phyloP scores from a whole-genome alignment of 2,888 invertebrate species.

The Hofmannophila pseudospretella region DNA sequence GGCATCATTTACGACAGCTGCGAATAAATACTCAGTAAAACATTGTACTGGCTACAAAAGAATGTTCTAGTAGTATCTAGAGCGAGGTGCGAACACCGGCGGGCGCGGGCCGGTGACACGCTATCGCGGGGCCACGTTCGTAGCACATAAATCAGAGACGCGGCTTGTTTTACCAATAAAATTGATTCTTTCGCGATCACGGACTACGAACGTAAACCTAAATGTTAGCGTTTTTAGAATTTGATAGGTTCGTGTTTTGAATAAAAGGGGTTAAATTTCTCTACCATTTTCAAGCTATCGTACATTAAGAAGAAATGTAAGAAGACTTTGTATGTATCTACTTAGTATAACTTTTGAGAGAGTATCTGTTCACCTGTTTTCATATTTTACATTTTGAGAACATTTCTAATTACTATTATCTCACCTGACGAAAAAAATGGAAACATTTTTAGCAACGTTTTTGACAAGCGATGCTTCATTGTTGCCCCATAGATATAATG shows the following conservation, averaged over 20 bases:
- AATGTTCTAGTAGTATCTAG: slow-evolving; percentile 67
- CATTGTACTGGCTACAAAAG: slow-evolving; percentile 38
- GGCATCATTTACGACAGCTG: neutral
- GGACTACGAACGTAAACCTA: slow-evolving; percentile 30
- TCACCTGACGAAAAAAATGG: no score
- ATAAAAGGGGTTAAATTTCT: neutral
- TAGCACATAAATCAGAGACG: slow-evolving; percentile 64
- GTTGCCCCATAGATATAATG: slow-evolving; percentile 40
- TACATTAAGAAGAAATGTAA: neutral
- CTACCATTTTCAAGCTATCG: neutral
- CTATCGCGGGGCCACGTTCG: slow-evolving; percentile 63
- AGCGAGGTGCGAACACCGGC: slow-evolving; percentile 57
- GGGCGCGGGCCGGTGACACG: slow-evolving; percentile 54
- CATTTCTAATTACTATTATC: no score
- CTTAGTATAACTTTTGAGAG: no score
- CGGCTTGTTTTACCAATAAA: slow-evolving; percentile 73
- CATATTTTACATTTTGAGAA: no score
- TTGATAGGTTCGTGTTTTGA: slow-evolving; percentile 4
- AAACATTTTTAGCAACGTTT: no score
- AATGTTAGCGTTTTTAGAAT: slow-evolving; percentile 9
- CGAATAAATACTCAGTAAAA: neutral
- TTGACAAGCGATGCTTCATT: slow-evolving; percentile 33
- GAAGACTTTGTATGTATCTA: no score
- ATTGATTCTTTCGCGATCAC: slow-evolving; percentile 64
- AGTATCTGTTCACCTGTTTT: no score